Evolutionary conservation across 2,797 vertebrate species (phyloP), one percentile per base, ranked within the genome.

Genomic region (Karalla daura): DNA sequence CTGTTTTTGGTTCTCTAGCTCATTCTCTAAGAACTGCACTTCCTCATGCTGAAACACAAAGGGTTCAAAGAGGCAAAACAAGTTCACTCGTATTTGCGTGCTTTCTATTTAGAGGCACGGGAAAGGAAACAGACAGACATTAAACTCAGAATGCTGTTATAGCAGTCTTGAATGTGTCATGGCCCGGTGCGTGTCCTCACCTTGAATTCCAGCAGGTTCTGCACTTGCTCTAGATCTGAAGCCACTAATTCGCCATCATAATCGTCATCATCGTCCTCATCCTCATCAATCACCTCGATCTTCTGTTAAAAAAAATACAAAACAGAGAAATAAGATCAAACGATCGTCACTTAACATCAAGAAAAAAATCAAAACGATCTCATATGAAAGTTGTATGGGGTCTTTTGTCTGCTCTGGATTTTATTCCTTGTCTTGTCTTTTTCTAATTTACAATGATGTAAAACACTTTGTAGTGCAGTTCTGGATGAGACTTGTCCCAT

Each of bases 1-100:
- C 87, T 95, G 95, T 84, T 98, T 99, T 93, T 98, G 96, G 89
- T 90, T 96, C 89, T 95, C 94, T 92, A 99, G 89, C 88, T 98
- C 96, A 12, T 89, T 94, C 91, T 98, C 96, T 44, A 98, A 95
- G 89, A 96, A 99, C 88, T 96, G 95, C 76, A 99, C 95, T 88
- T 99, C 97, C 90, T 98, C 96, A 63, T 97, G 96, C 98, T 99
- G 88, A 44, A 86, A 84, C 6, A 60, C 24, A n/a, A 78, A 50
- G 10, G 4, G 70, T 36, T 21, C 13, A 65, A 64, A 58, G 35
- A 61, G 8, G 23, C 7, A 61, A 25, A 43, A n/a, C n/a, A 41
- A 25, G 13, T 50, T 54, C 1, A 50, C 24, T 59, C 27, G 58
- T 58, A 5, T 24, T 54, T 43, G 17, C 12, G 13, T 5, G 41